Evolutionary conservation across 2,113 vertebrate genomes (phyloP), one percentile per base, ranked within the genome.

Genomic region (Oryzias javanicus): DNA sequence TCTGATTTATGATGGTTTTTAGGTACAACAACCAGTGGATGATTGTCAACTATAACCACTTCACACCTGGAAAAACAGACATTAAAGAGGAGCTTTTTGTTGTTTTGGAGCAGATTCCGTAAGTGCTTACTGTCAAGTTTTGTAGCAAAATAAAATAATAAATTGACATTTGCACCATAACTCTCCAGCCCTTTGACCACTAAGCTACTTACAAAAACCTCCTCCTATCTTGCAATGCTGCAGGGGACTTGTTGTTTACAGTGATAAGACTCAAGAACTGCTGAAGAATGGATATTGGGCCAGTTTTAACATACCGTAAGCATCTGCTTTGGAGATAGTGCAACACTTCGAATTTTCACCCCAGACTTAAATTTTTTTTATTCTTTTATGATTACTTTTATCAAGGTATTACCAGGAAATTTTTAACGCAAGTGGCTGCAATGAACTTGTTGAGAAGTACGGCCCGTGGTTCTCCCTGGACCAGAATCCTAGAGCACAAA

Each of bases 11-110:
- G 4, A 20, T 4, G 61, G 1, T 22, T 67, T 69, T 20, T 84
- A 99, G 96, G 64, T 98, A 98, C 73, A 98, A 98, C 82, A 98
- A 98, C 85, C 97, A 99, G 84, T 99, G 97, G 96, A 99, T 98
- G 97, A 91, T 98, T 54, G 93, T 99, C 73, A 91, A 98, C 76
- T 99, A 97, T 58, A 96, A 95, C 0, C 73, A 64, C 4, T 98
- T 98, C 14, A 64, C 67, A 0, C 94, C 93, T 0, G 91, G 92
- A 0, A 52, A 54, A 20, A 57, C 73, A 0, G 70, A 79, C 50
- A 72, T 87, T 0, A 78, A 67, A 1, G 80, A 58, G 0, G 83
- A 80, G 0, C 59, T 99, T 51, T 91, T 99, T 54, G 94, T 94
- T 0, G 60, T 99, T 52, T 73, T 99, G 78, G 97, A 98, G 75